These are phyloP conservation scores for Synaphobranchus kaupii DNA, from an alignment of 2,797 vertebrate genomes.

Conservation along the genomic window DNA sequence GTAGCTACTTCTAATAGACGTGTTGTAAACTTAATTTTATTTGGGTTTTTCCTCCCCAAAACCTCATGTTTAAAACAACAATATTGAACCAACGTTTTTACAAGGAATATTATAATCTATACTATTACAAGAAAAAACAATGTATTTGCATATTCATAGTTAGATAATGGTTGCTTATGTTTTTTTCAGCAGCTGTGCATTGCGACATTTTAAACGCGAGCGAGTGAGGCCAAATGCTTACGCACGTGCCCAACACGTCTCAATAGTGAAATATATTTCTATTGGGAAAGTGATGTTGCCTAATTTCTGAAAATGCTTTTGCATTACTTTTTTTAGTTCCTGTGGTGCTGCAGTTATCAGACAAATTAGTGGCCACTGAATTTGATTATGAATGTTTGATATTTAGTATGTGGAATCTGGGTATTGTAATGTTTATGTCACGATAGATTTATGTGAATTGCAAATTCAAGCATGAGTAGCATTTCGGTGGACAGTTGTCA, in stretches of 20 bases:
- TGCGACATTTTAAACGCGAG: background rate
- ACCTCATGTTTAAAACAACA: background rate
- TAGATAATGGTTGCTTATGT: background rate
- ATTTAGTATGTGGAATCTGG: background rate
- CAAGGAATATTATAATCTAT: background rate
- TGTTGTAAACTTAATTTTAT: background rate
- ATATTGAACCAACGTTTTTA: background rate
- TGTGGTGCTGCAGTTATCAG: background rate
- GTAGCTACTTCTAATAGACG: background rate
- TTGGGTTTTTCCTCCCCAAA: background rate
- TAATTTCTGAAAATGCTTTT: background rate
- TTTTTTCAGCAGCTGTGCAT: background rate
- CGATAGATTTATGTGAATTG: too few relatives aligned
- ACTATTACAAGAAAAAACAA: background rate
- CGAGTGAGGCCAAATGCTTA: background rate
- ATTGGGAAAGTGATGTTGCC: background rate
- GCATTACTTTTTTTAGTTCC: background rate
- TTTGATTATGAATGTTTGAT: background rate
- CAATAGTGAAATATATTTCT: background rate
- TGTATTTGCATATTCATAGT: background rate
- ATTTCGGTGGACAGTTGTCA: too few relatives aligned
- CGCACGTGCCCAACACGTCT: background rate
- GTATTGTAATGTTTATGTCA: background rate
- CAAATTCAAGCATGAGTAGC: too few relatives aligned
- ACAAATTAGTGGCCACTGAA: background rate